Conservation (phyloP, 1,140 invertebrate genomes). For the Stegodyphus mimosarum region DNA sequence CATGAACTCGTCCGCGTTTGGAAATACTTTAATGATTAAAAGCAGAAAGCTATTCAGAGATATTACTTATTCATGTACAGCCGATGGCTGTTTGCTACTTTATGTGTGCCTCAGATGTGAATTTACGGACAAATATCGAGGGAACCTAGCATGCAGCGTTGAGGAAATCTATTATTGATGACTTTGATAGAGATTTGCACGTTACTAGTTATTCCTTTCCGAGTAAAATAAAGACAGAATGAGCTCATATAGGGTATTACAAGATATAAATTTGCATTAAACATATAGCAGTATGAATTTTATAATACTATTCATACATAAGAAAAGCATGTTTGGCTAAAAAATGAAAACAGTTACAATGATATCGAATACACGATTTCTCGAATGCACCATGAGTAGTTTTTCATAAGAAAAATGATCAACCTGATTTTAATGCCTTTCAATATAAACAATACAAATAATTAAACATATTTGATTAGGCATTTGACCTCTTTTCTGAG, state of each 20-base stretch:
- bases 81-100: conserved; percentile 26
- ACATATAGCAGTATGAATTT: too few relatives aligned
- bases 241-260: background rate
- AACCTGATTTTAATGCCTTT: too few relatives aligned
- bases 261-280: too few relatives aligned
- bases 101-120: conserved; percentile 8
- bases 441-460: too few relatives aligned
- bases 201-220: background rate
- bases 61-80: conserved; percentile 22
- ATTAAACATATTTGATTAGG: too few relatives aligned
- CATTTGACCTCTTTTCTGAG: too few relatives aligned
- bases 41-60: background rate
- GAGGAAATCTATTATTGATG: conserved; percentile 25
- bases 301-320: too few relatives aligned
- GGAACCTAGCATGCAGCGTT: conserved; percentile 4
- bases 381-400: too few relatives aligned
- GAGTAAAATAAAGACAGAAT: conserved; percentile 4
- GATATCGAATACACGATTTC: too few relatives aligned
- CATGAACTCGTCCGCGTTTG: background rate
- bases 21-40: conserved; percentile 33
- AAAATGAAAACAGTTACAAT: too few relatives aligned
- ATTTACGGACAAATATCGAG: conserved; percentile 18
- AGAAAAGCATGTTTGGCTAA: too few relatives aligned
- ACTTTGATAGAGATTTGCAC: conserved; percentile 4
- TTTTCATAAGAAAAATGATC: too few relatives aligned